Conservation (phyloP, 2,113 vertebrate genomes). For the Elaphurus davidianus region DNA sequence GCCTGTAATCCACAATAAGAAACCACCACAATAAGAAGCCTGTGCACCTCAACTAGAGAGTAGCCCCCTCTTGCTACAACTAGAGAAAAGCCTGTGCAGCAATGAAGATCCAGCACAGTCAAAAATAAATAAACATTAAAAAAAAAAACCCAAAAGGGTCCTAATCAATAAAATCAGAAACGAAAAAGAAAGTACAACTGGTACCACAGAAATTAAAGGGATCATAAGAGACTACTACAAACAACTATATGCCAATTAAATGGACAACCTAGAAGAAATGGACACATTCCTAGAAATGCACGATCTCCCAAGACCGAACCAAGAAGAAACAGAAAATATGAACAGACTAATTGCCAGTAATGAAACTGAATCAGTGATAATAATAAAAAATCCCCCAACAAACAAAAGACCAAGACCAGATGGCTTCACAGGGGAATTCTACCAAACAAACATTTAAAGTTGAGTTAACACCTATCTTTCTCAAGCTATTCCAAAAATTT, state of each 20-base stretch:
- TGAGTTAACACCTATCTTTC: not conserved
- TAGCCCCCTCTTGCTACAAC: not conserved
- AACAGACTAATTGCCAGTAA: not conserved
- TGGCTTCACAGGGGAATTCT: not conserved
- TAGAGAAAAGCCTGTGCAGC: not conserved
- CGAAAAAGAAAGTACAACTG: not conserved
- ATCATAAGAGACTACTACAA: not conserved
- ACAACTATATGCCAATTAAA: not conserved
- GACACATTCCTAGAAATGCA: not conserved
- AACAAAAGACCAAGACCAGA: not conserved
- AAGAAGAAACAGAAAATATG: not conserved
- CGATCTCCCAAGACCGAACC: not conserved
- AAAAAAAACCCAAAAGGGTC: not conserved
- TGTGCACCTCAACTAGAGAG: not conserved
- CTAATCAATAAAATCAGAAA: not conserved
- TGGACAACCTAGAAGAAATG: not conserved
- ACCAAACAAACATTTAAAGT: not conserved
- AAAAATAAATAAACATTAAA: not conserved
- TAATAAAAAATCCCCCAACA: not conserved
- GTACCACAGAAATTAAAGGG: not conserved
- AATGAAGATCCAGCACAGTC: not conserved
- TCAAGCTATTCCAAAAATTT: not conserved
- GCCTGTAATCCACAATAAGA: not conserved
- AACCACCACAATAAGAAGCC: not conserved
- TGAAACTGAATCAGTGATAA: not conserved